Evolutionary conservation across 2,888 invertebrate genomes (phyloP).

Genomic region (Diadegma fenestrale): DNA sequence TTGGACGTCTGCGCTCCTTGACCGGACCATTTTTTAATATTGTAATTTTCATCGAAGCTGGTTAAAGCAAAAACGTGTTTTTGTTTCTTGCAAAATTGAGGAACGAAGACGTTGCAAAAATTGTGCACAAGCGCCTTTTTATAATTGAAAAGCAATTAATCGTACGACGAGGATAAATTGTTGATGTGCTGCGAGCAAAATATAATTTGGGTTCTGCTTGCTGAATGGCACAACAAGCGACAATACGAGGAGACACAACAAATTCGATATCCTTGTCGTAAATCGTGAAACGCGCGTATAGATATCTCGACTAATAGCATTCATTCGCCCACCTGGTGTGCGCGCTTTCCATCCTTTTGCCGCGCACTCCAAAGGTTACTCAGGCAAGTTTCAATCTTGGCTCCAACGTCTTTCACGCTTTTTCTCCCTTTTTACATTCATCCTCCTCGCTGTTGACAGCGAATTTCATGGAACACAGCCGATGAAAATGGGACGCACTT

Average conservation of each 20-base stretch:
- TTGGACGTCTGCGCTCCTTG: background rate
- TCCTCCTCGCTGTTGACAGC: slow-evolving; percentile 64
- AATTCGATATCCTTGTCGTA: background rate
- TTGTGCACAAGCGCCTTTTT: too few species aligned
- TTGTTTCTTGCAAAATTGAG: too few species aligned
- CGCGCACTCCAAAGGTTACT: background rate
- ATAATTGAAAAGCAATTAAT: background rate
- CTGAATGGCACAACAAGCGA: background rate
- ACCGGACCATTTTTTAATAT: background rate
- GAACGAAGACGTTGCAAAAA: too few species aligned
- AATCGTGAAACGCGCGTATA: slow-evolving; percentile 3
- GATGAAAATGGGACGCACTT: slow-evolving; percentile 61
- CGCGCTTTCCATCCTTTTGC: background rate
- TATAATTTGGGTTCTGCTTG: background rate
- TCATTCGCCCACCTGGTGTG: slow-evolving; percentile 34
- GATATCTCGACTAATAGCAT: slow-evolving; percentile 29
- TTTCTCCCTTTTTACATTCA: slow-evolving; percentile 16
- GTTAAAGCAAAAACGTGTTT: too few species aligned
- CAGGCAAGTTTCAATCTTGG: slow-evolving; percentile 10
- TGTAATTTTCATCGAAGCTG: background rate
- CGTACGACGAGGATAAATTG: background rate
- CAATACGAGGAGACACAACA: background rate
- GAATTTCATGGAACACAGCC: slow-evolving; percentile 70
- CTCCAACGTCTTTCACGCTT: background rate
- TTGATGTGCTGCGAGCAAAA: background rate